Conservation (phyloP, 37 sponge, comb jelly and placozoan species). For the Hexactinellida sp. region DNA sequence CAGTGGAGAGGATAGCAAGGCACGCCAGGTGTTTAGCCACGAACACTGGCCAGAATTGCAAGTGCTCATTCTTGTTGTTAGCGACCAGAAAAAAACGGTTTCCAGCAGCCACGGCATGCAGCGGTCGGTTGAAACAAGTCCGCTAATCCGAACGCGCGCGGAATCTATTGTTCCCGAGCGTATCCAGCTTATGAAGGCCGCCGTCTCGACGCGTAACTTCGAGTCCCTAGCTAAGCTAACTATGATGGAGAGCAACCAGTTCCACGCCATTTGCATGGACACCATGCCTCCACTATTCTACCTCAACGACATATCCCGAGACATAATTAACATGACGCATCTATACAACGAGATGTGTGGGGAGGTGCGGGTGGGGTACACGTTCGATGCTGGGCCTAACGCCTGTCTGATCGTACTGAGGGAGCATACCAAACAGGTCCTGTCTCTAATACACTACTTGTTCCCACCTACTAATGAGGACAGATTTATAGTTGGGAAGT, state of each 20-base stretch:
- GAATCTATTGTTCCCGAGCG: conserved; percentile 62
- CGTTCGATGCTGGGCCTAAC: conserved; percentile 99
- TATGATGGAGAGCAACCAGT: conserved; percentile 98
- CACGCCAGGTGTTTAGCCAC: conserved; percentile 56
- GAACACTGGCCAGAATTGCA: conserved; percentile 90
- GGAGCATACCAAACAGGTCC: conserved; percentile 33
- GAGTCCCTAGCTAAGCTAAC: conserved; percentile 57
- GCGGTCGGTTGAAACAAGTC: conserved; percentile 70
- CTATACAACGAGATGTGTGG: conserved; percentile 54
- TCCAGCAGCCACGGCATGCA: conserved; percentile 90
- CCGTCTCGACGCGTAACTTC: conserved; percentile 60
- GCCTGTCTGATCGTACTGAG: conserved; percentile 63
- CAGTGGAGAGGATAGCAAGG: conserved; percentile 74
- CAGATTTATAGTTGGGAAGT: neutral
- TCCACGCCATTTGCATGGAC: conserved; percentile 94
- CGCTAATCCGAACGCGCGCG: conserved; percentile 52
- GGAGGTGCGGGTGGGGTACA: conserved; percentile 55
- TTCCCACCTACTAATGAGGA: conserved; percentile 39
- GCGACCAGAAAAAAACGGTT: conserved; percentile 60
- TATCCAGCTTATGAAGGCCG: conserved; percentile 61
- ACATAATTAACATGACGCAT: conserved; percentile 61
- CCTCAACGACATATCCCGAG: conserved; percentile 64
- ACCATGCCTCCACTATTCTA: conserved; percentile 91
- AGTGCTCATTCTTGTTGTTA: conserved; percentile 83
- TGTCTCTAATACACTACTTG: conserved; percentile 35